Base-by-base conservation (phyloP, 2,888 invertebrate species). In the Cantharis rufa region DNA sequence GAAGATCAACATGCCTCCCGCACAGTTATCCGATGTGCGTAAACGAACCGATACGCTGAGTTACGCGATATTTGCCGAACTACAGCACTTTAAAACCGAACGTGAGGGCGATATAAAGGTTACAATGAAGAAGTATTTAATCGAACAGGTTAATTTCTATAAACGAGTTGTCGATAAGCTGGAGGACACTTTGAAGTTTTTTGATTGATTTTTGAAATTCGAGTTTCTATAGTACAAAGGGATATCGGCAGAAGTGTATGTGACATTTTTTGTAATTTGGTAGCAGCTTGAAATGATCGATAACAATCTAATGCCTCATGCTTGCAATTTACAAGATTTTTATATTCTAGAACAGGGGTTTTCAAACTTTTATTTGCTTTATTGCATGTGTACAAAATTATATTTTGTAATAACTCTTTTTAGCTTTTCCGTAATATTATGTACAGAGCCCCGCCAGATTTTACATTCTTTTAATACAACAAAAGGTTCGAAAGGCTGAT, bases 51-150 rank as follows among this genome's bases (percentile, higher is more conserved):
- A 99, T 87, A 93, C 96, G 15, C 94, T 98, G 84, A 96, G 98
- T 0, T 98, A 98, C 86, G 94, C 97, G 1, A 92, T 97, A 78
- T 92, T 98, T 87, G 98, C 98, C 73, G 99, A 99, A 90, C 93
- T 98, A 83, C 94, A 94, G 83, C 97, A 98, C 88, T 98, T 99
- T 87, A 96, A 97, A 86, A 89, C 90, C 24, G 97, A 98, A 86
- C 91, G 97, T 81, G 94, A 96, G 68, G 91, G 91, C 62, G 98
- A 99, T 89, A 91, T 97, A 82, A 96, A 95, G 85, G 90, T 91
- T 74, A 94, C 96, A 70, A 95, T 98, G 92, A 95, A 95, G 86
- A 92, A 91, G 79, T 98, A 96, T 87, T 90, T 99, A 76, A 91
- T 90, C 80, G 95, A 96, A 84, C 98, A 99, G 89, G 96, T 98